These are phyloP conservation scores for Melanophora roralis DNA, from an alignment of 2,888 invertebrate species.

Conservation along the genomic window DNA sequence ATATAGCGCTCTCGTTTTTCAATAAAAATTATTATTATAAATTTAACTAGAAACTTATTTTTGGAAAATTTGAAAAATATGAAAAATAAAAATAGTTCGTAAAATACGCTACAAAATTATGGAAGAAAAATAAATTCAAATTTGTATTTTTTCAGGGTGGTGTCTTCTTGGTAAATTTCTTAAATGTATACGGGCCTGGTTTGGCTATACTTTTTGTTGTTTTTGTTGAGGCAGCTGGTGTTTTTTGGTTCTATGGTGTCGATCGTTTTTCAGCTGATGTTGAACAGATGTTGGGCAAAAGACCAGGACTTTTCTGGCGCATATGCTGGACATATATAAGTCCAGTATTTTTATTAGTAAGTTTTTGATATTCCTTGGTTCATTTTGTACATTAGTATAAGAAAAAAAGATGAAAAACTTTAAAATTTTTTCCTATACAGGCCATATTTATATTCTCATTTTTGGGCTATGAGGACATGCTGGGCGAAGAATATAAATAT, in stretches of 20 bases:
- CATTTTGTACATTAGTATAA: too few relatives aligned
- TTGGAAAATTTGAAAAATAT: too few relatives aligned
- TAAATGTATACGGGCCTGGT: constrained; percentile 92
- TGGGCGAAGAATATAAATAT: constrained; percentile 85
- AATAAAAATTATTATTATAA: too few relatives aligned
- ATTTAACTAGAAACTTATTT: too few relatives aligned
- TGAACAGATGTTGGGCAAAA: constrained; percentile 88
- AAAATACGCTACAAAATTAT: too few relatives aligned
- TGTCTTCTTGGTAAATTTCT: constrained; percentile 89
- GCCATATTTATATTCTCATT: constrained; percentile 90
- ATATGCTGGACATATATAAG: constrained; percentile 92
- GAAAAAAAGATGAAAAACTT: too few relatives aligned
- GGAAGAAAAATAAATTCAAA: too few relatives aligned
- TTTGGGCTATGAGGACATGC: constrained; percentile 87
- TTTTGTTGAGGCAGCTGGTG: constrained; percentile 92
- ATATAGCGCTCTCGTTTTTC: too few relatives aligned
- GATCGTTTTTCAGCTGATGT: constrained; percentile 89
- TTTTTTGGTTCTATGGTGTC: constrained; percentile 93
- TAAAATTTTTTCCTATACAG: constrained; percentile 73
- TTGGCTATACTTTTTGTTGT: constrained; percentile 93
- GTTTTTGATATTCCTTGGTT: too few relatives aligned
- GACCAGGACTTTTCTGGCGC: constrained; percentile 88
- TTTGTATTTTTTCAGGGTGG: constrained; percentile 83
- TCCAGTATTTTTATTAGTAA: constrained; percentile 88
- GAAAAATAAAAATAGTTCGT: too few relatives aligned